phyloP scores from a whole-genome alignment of 2,888 invertebrate species.

The Crioceris asparagi region DNA sequence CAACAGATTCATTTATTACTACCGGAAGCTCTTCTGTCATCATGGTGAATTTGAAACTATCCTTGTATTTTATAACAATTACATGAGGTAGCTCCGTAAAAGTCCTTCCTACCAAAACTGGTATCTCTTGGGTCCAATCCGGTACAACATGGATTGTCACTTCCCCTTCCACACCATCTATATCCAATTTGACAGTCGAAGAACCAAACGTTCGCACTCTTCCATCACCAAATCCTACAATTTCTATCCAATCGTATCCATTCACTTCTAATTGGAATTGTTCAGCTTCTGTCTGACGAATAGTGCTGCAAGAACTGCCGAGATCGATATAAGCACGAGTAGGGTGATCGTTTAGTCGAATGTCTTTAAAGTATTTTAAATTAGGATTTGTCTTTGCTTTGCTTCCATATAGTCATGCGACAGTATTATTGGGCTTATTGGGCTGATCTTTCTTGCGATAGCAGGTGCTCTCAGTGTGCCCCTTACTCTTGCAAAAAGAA shows the following conservation, averaged over 20 bases:
- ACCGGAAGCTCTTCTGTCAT: no score
- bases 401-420: no score
- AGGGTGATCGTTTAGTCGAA: no score
- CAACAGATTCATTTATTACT: no score
- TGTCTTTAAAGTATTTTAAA: no score
- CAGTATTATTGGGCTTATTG: no score
- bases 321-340: constrained; percentile 16
- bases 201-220: constrained; percentile 7
- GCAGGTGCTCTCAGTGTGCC: no score
- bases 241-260: constrained; percentile 2
- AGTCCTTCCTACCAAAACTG: constrained; percentile 14
- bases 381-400: no score
- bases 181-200: constrained; percentile 6
- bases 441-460: no score
- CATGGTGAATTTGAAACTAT: constrained; percentile 12
- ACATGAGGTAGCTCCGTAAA: constrained; percentile 13
- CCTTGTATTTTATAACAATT: constrained; percentile 12
- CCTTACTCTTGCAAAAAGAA: no score
- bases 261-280: constrained; percentile 5
- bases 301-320: constrained; percentile 14
- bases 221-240: constrained; percentile 16
- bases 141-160: constrained; percentile 13
- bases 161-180: constrained; percentile 10
- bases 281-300: constrained; percentile 9
- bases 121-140: constrained; percentile 11